phyloP scores from a whole-genome alignment of 2,797 vertebrate genomes.

The Tolypeutes matacus region DNA sequence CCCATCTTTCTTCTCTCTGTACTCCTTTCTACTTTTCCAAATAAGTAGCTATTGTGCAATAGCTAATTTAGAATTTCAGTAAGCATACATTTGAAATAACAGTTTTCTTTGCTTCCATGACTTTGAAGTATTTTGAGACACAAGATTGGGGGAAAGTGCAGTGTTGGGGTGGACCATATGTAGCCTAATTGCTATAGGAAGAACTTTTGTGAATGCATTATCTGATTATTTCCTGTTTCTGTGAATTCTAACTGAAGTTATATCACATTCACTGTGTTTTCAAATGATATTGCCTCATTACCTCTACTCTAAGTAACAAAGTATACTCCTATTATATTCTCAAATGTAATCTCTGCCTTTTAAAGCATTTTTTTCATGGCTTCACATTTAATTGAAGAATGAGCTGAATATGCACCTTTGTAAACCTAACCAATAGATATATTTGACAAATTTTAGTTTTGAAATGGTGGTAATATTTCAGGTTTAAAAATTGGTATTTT shows the following conservation, averaged over 20 bases:
- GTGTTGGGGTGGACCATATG: background rate
- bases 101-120: background rate
- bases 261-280: background rate
- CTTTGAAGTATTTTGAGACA: constrained; percentile 37
- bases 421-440: constrained; percentile 30
- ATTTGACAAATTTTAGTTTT: constrained; percentile 66
- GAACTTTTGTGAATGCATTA: background rate
- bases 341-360: background rate
- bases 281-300: background rate
- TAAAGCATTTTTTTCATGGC: background rate
- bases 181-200: background rate
- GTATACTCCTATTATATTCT: background rate
- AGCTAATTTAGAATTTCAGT: constrained; percentile 30
- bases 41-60: background rate
- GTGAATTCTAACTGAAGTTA: background rate
- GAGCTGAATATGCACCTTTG: background rate
- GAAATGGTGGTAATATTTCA: constrained; percentile 57
- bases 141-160: background rate
- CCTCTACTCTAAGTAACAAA: background rate
- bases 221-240: background rate
- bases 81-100: background rate
- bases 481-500: constrained; percentile 62
- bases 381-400: constrained; percentile 58
- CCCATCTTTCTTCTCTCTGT: background rate
- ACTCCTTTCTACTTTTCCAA: background rate